Percentiles rank a stretch among this genome's conserved stretches.
These are phyloP conservation scores for Trinectes maculatus DNA, from an alignment of 2,113 vertebrate species.

Conservation along the genomic window DNA sequence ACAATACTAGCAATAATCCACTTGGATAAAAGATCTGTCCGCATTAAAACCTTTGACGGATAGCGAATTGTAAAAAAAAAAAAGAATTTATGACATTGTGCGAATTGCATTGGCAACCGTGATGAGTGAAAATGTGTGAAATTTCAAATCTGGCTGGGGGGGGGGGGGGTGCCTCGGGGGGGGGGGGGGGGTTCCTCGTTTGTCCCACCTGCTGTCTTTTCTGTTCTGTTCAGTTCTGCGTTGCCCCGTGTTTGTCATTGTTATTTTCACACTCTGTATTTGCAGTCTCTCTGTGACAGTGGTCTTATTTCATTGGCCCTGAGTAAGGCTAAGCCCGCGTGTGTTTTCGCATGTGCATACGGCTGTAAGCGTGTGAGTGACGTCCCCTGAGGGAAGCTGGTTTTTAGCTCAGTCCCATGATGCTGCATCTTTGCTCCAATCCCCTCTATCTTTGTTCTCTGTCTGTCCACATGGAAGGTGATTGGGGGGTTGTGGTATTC, in stretches of 20 bases:
- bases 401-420: constrained; percentile 13
- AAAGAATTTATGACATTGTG: background rate
- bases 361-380: constrained; percentile 9
- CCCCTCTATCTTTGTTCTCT: background rate
- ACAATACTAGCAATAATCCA: too few relatives aligned
- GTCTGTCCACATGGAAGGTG: constrained; percentile 7
- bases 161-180: too few relatives aligned
- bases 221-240: background rate
- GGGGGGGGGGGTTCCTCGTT: background rate
- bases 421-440: background rate
- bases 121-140: background rate
- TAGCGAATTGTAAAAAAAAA: background rate
- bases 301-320: constrained; percentile 12
- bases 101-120: background rate
- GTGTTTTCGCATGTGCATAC: background rate
- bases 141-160: background rate
- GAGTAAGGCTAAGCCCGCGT: background rate
- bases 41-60: too few relatives aligned
- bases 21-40: too few relatives aligned
- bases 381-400: constrained; percentile 5
- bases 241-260: background rate
- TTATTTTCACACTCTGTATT: background rate
- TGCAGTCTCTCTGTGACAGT: too few relatives aligned
- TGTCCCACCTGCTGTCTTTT: background rate
- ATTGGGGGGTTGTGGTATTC: too few relatives aligned